Base-by-base conservation (phyloP, 2,797 vertebrate genomes). In the Graptemys geographica region DNA sequence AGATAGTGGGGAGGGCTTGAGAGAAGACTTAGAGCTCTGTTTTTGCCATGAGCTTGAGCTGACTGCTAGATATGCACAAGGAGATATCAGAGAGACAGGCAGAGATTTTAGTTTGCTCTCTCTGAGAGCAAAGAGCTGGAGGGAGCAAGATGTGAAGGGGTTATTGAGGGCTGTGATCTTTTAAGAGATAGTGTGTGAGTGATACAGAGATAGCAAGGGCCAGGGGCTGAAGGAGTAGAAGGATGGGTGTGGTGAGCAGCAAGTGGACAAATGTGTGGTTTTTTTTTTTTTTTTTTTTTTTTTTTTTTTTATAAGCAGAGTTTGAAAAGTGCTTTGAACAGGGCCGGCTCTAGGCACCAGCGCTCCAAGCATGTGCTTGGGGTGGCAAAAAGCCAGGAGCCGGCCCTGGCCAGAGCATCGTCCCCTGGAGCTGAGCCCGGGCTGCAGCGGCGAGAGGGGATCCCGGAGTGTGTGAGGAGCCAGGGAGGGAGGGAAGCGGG, bases 271-370 rank as follows among this genome's bases (percentile, higher is more conserved):
- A 44, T 21, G 11, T 52, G n/a, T n/a, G n/a, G n/a, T n/a, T n/a
- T n/a, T n/a, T n/a, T n/a, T 18, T 16, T 16, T 52, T 52, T 16
- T 52, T 52, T 52, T 16, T 16, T 16, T 18, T 52, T 16, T 52
- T 52, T 53, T 8, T 55, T 57, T 15, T 11, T 1, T 2, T 3
- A 37, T 69, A 76, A 3, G 3, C 53, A 25, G 8, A 25, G 1
- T 37, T 27, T 52, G 89, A 9, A 13, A 25, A 55, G 49, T 57
- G 65, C 16, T 41, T 72, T 37, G 19, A 72, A 72, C n/a, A 23
- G 44, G 44, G 44, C 44, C 44, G 44, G 44, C 44, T 44, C 44
- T 44, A 44, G 44, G 44, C 44, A 44, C 44, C 44, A 44, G 44
- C 44, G 44, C 44, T 44, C 44, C 44, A 44, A 44, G 44, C 44